Percentiles rank a stretch among this genome's conserved stretches.
phyloP scores from a whole-genome alignment of 2,888 invertebrate genomes.

The Onthophagus sagittarius region DNA sequence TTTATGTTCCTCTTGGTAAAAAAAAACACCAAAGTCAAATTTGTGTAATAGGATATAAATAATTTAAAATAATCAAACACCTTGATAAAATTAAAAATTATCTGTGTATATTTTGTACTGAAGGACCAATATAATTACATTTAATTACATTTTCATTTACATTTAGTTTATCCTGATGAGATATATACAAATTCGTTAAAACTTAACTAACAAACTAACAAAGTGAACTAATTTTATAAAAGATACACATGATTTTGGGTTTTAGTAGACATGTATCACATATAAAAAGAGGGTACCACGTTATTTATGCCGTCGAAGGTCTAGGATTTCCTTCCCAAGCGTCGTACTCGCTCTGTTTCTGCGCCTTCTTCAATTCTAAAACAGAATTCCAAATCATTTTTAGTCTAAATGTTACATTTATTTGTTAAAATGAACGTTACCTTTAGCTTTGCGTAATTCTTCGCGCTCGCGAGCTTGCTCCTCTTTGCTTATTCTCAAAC shows the following conservation, averaged over 20 bases:
- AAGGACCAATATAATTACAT: not conserved
- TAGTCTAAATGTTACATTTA: not conserved
- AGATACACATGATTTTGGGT: not conserved
- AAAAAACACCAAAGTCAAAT: no score
- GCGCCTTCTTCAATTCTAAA: slow-evolving; percentile 38
- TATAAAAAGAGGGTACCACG: not conserved
- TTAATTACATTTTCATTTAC: not conserved
- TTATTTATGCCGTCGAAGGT: slow-evolving; percentile 31
- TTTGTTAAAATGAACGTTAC: slow-evolving; percentile 28
- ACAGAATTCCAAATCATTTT: slow-evolving; percentile 8
- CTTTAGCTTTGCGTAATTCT: slow-evolving; percentile 43
- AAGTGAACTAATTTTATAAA: not conserved
- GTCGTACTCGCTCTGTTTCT: slow-evolving; percentile 44
- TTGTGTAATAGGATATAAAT: no score
- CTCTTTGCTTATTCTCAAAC: slow-evolving; percentile 41
- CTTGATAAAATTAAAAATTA: not conserved
- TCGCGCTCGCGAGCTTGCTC: slow-evolving; percentile 41
- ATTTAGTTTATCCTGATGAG: not conserved
- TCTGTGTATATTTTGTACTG: not conserved
- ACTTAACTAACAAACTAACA: not conserved
- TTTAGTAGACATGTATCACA: slow-evolving; percentile 7
- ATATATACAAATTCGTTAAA: not conserved
- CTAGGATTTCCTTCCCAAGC: slow-evolving; percentile 47
- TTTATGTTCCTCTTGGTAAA: no score
- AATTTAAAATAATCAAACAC: no score